These are phyloP conservation scores for Rhabdophis nuchalis DNA, from an alignment of 2,797 vertebrate genomes.

Conservation along the genomic window DNA sequence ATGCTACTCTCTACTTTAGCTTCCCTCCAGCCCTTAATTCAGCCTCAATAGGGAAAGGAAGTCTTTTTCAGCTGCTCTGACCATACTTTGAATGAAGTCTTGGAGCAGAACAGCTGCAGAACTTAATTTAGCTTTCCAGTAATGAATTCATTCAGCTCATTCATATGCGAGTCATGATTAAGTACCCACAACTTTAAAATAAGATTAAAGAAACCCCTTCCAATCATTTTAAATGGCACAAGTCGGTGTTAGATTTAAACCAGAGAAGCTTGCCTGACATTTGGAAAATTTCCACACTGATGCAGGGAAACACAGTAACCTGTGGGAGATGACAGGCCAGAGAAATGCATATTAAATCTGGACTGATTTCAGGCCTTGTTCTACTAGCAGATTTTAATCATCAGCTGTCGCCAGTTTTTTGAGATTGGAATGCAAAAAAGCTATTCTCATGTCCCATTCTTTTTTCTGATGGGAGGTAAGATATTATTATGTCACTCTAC, in stretches of 20 bases:
- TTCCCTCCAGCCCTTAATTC: constrained; percentile 48
- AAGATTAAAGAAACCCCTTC: constrained; percentile 49
- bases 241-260: constrained; percentile 64
- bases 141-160: constrained; percentile 71
- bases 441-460: background rate
- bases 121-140: constrained; percentile 68
- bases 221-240: constrained; percentile 65
- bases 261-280: constrained; percentile 57
- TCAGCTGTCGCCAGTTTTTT: background rate
- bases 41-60: constrained; percentile 55
- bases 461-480: background rate
- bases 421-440: background rate
- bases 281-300: constrained; percentile 50
- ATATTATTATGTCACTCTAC: background rate
- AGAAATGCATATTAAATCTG: background rate
- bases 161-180: constrained; percentile 63
- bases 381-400: background rate
- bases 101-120: constrained; percentile 71
- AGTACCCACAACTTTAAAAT: constrained; percentile 65
- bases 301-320: constrained; percentile 27
- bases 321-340: background rate
- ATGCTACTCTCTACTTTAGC: constrained; percentile 46
- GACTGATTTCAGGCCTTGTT: constrained; percentile 3
- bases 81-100: constrained; percentile 54
- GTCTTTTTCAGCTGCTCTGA: constrained; percentile 50